Percentiles rank a stretch among this genome's conserved stretches.
Conservation (phyloP, 1,140 invertebrate species). For the Babylonia areolata region DNA sequence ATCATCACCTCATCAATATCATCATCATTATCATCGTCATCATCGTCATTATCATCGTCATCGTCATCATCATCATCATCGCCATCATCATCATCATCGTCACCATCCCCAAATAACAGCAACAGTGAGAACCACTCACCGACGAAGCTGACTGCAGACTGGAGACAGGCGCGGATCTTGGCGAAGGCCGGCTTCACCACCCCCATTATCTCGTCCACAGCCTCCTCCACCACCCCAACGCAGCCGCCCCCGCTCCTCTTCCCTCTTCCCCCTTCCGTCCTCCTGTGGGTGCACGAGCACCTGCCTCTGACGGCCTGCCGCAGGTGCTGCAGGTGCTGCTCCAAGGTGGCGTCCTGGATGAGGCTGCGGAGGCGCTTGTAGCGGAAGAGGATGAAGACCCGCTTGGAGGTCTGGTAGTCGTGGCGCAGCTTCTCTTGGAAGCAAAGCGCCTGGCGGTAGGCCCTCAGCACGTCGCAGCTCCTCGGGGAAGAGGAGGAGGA, state of each 20-base stretch:
- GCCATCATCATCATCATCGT: too few relatives aligned
- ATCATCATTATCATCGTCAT: too few relatives aligned
- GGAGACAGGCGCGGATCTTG: background rate
- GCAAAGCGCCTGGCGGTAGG: background rate
- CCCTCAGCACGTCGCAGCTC: background rate
- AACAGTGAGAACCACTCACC: background rate
- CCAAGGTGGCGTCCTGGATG: slow-evolving; percentile 24
- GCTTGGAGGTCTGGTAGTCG: slow-evolving; percentile 18
- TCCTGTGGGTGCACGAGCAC: background rate
- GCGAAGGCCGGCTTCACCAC: background rate
- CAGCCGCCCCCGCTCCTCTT: background rate
- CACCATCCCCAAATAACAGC: too few relatives aligned
- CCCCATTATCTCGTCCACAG: background rate
- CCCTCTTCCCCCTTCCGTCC: background rate
- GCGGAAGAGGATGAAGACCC: slow-evolving; percentile 1
- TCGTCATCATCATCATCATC: too few relatives aligned
- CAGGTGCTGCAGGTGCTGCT: background rate
- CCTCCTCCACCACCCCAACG: background rate
- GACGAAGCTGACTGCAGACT: background rate
- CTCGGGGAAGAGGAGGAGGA: background rate
- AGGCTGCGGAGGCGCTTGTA: slow-evolving; percentile 24
- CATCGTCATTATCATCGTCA: too few relatives aligned
- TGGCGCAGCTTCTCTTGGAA: slow-evolving; percentile 2
- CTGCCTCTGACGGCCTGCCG: background rate
- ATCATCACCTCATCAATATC: too few relatives aligned